phyloP scores from a whole-genome alignment of 2,888 invertebrate species.

The Ennomos erosarius region DNA sequence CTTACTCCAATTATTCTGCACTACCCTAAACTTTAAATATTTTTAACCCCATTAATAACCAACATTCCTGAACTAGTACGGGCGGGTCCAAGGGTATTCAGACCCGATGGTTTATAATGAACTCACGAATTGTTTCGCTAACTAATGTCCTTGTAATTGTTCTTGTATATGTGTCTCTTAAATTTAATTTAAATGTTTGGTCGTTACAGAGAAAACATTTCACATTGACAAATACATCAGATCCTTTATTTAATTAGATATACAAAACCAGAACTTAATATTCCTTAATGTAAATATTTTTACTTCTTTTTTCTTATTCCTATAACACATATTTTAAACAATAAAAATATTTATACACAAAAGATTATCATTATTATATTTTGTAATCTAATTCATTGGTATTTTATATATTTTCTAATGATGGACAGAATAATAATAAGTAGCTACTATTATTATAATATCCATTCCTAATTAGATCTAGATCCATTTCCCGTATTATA shows the following conservation, averaged over 20 bases:
- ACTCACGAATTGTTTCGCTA: conserved; percentile 57
- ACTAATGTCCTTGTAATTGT: conserved; percentile 59
- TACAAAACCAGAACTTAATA: too few relatives aligned
- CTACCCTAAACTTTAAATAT: conserved; percentile 33
- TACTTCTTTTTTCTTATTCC: too few relatives aligned
- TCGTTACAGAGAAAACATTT: conserved; percentile 11
- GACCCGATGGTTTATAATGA: conserved; percentile 63
- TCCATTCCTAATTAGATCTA: conserved; percentile 24
- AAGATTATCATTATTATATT: too few relatives aligned
- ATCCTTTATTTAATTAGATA: not conserved
- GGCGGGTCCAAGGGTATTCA: conserved; percentile 53
- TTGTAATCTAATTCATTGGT: too few relatives aligned
- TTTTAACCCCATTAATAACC: conserved; percentile 64
- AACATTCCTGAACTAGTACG: conserved; percentile 60
- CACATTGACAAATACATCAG: conserved; percentile 14
- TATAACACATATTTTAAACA: too few relatives aligned
- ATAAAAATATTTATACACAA: too few relatives aligned
- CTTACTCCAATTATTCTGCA: conserved; percentile 9
- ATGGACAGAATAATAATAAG: too few relatives aligned
- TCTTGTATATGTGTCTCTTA: conserved; percentile 46
- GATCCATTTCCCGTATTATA: conserved; percentile 38
- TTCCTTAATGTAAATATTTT: too few relatives aligned
- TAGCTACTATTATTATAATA: conserved; percentile 1
- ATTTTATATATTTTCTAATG: too few relatives aligned
- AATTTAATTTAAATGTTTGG: conserved; percentile 45